Evolutionary conservation across 2,888 invertebrate genomes (phyloP).

Genomic region (Patella caerulea): DNA sequence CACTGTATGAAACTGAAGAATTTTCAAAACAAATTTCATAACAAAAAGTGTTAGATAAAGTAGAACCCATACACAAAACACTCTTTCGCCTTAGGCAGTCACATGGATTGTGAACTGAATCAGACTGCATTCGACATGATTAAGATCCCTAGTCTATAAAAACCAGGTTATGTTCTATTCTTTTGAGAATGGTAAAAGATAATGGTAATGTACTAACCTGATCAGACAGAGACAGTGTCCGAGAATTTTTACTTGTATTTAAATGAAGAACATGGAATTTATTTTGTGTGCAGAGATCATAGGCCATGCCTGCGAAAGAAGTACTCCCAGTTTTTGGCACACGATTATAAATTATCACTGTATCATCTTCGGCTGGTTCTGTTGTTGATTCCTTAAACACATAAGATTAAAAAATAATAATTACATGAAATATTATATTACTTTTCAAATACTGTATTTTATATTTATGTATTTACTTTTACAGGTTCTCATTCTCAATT

Average conservation of each 20-base stretch:
- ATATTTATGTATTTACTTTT: too few relatives aligned
- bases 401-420: not conserved
- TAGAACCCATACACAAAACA: too few relatives aligned
- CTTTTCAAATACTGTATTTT: too few relatives aligned
- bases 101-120: too few relatives aligned
- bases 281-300: constrained; percentile 84
- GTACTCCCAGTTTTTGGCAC: constrained; percentile 98
- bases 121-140: too few relatives aligned
- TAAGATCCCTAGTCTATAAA: too few relatives aligned
- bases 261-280: constrained; percentile 91
- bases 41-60: too few relatives aligned
- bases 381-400: constrained; percentile 35
- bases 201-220: constrained; percentile 76
- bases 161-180: not conserved
- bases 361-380: constrained; percentile 50
- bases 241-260: constrained; percentile 95
- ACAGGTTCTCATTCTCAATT: too few relatives aligned
- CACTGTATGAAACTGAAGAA: too few relatives aligned
- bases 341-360: constrained; percentile 90
- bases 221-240: constrained; percentile 92
- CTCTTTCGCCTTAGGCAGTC: too few relatives aligned
- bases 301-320: constrained; percentile 92
- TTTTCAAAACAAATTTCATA: too few relatives aligned
- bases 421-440: not conserved
- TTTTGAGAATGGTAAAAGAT: not conserved